Base-by-base conservation (phyloP, 2,113 vertebrate genomes). In the Chamaetylas fuelleborni region DNA sequence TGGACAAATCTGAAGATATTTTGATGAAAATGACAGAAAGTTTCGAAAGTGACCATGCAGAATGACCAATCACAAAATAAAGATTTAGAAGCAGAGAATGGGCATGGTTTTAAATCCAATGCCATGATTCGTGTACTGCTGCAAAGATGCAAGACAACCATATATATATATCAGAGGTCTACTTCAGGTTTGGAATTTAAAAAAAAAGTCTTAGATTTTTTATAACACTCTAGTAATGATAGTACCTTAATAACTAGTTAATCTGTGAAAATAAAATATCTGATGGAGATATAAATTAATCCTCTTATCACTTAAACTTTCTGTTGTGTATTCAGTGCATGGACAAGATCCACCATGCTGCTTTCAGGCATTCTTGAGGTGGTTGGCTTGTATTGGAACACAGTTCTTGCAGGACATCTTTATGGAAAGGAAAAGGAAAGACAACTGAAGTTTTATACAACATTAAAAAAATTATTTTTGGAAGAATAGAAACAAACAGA, bases 261-360 rank as follows among this genome's bases (percentile, higher is more conserved):
- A 95, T 91, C 48, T 91, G 33, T 81, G 26, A 86, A 96, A 94
- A 86, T n/a, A 22, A 28, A 96, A 54, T 50, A 93, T 86, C 72
- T 94, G 31, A 23, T 93, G 71, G 25, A 95, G 36, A 40, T 90
- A 88, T 53, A 97, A 95, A 95, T 60, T 94, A 97, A 93, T 96
- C 43, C 19, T 94, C 20, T 73, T 89, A 67, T 31, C 40, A 70
- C 16, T 92, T 81, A 82, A 92, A 79, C 50, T 66, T 25, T 43
- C 36, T 81, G 5, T 60, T 67, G 16, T 47, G 45, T 78, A 60
- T 91, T 96, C 76, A 88, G 47, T 23, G 6, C 16, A 22, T 12
- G 50, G 17, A 24, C 5, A 31, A 70, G 40, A 45, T 33, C 15
- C 13, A 28, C 14, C n/a, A 6, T 4, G 3, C n/a, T 40, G 22